Conservation (phyloP, 2,113 vertebrate species). For the Perccottus glenii region DNA sequence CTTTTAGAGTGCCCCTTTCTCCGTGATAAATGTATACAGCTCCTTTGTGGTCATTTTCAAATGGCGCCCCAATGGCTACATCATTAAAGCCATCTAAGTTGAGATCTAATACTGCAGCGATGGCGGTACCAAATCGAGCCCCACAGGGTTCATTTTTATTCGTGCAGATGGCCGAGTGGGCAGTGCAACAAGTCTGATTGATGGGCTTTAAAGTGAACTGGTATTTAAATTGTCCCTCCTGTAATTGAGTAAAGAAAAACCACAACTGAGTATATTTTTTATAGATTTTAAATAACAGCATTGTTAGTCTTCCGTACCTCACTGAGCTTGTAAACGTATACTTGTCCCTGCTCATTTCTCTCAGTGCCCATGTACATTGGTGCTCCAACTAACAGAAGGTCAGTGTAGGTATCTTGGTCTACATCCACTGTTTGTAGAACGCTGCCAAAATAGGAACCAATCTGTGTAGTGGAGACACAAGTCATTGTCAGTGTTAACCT, state of each 20-base stretch:
- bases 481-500: not conserved
- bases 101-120: conserved; percentile 90
- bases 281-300: not conserved
- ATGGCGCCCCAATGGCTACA: conserved; percentile 90
- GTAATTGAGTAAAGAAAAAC: conserved; percentile 11
- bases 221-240: conserved; percentile 83
- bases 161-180: conserved; percentile 74
- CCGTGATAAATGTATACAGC: conserved; percentile 96
- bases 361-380: conserved; percentile 97
- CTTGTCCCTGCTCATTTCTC: conserved; percentile 92
- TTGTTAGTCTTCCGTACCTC: conserved; percentile 74
- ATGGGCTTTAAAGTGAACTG: conserved; percentile 89
- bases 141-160: conserved; percentile 90
- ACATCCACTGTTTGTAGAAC: conserved; percentile 90
- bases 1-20: conserved; percentile 77
- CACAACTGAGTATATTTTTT: not conserved
- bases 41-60: conserved; percentile 92
- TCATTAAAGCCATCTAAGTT: conserved; percentile 93
- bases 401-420: conserved; percentile 85
- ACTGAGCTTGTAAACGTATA: conserved; percentile 88
- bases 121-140: conserved; percentile 92
- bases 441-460: conserved; percentile 95
- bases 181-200: conserved; percentile 87
- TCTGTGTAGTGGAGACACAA: conserved; percentile 71
- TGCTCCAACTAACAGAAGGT: conserved; percentile 90